Evolutionary conservation across 2,797 vertebrate genomes (phyloP).

Genomic region (Rhinatrema bivittatum): DNA sequence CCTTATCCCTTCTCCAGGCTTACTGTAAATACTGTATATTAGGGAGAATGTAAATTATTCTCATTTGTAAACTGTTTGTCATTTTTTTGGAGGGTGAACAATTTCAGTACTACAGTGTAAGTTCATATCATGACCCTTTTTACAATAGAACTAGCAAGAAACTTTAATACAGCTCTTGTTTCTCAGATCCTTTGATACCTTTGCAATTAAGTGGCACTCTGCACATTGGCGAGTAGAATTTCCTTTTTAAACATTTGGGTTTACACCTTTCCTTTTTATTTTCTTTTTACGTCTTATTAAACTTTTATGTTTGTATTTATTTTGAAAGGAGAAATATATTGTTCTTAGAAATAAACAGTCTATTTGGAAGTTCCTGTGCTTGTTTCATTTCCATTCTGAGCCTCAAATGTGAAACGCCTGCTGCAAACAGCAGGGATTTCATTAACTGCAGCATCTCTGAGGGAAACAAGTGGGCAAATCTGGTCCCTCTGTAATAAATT

Average conservation of each 20-base stretch:
- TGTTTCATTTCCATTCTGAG: too few species aligned
- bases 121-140: slow-evolving; percentile 1
- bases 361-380: slow-evolving; percentile 36
- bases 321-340: slow-evolving; percentile 65
- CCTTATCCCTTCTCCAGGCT: too few species aligned
- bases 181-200: not conserved
- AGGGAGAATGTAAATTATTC: slow-evolving; percentile 57
- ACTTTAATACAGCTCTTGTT: not conserved
- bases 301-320: slow-evolving; percentile 65
- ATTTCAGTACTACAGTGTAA: not conserved
- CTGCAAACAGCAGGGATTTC: too few species aligned
- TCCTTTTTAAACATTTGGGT: not conserved
- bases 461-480: too few species aligned
- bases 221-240: not conserved
- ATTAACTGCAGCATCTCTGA: too few species aligned
- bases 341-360: slow-evolving; percentile 61
- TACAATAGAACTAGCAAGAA: not conserved
- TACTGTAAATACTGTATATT: slow-evolving; percentile 57
- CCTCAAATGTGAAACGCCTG: too few species aligned
- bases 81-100: not conserved
- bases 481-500: too few species aligned
- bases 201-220: not conserved
- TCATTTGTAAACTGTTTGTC: slow-evolving; percentile 48
- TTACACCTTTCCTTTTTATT: not conserved
- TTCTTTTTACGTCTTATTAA: not conserved